Conservation (phyloP, 2,888 invertebrate species). For the Caenorhabditis afra region DNA sequence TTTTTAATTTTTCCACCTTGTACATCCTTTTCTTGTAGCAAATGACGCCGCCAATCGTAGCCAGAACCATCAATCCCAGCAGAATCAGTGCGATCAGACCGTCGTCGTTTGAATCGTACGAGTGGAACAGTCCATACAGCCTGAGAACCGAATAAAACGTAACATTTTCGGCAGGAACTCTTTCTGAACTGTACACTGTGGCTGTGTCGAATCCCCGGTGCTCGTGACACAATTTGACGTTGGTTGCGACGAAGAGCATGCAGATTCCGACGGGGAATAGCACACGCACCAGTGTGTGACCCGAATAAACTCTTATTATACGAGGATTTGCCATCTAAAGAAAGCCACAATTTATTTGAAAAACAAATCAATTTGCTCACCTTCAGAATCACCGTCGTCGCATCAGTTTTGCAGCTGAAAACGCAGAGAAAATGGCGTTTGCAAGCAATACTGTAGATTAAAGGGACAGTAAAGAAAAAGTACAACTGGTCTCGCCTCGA, state of each 20-base stretch:
- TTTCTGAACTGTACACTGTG: conserved; percentile 23
- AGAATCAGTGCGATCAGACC: conserved; percentile 14
- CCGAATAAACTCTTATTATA: conserved; percentile 30
- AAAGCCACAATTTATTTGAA: conserved; percentile 5
- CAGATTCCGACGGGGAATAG: conserved; percentile 46
- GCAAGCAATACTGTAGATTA: neutral
- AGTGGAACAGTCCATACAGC: conserved; percentile 35
- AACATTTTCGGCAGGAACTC: neutral
- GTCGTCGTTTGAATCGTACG: conserved; percentile 35
- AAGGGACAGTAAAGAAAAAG: conserved; percentile 1
- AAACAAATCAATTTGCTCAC: neutral
- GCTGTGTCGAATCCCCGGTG: neutral
- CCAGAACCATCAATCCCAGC: conserved; percentile 14
- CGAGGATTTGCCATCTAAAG: conserved; percentile 36
- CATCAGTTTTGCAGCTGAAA: neutral
- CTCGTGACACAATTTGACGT: conserved; percentile 17
- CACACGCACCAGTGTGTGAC: conserved; percentile 26
- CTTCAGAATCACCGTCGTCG: neutral
- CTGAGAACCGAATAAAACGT: conserved; percentile 11
- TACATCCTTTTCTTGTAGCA: conserved; percentile 38
- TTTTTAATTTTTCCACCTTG: conserved; percentile 16
- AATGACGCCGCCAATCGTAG: conserved; percentile 33
- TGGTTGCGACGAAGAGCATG: conserved; percentile 43
- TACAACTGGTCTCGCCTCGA: neutral
- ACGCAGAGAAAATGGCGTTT: too few relatives aligned